phyloP scores from a whole-genome alignment of 2,797 vertebrate genomes.

The Poecilia velifera region DNA sequence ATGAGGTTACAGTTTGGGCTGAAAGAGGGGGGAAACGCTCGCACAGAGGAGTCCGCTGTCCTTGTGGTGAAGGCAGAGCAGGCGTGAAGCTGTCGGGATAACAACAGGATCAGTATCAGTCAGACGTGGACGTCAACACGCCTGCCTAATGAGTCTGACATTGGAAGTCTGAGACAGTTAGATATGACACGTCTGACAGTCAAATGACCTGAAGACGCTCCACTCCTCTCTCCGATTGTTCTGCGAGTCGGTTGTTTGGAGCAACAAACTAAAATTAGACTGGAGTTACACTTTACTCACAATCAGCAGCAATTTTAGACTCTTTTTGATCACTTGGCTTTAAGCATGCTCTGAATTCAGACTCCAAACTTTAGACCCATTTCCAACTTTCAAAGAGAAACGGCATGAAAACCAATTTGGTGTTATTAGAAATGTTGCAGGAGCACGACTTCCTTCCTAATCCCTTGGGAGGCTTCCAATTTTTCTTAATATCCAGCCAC shows the following conservation, averaged over 20 bases:
- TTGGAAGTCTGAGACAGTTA: constrained; percentile 8
- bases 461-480: neutral
- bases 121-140: constrained; percentile 51
- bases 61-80: constrained; percentile 53
- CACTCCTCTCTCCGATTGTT: neutral
- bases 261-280: neutral
- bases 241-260: neutral
- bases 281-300: neutral
- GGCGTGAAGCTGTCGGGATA: constrained; percentile 45
- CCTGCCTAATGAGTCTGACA: constrained; percentile 65
- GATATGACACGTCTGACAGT: neutral
- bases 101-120: constrained; percentile 53
- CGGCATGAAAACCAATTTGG: neutral
- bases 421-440: neutral
- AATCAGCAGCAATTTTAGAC: neutral
- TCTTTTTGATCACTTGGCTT: neutral
- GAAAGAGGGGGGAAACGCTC: constrained; percentile 56
- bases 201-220: constrained; percentile 8
- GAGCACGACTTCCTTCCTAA: neutral
- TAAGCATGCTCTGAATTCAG: neutral
- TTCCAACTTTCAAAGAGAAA: neutral
- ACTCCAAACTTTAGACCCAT: neutral
- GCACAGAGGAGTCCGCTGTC: constrained; percentile 51
- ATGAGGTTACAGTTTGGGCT: constrained; percentile 70
- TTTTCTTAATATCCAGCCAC: neutral